phyloP scores from a whole-genome alignment of 2,888 invertebrate genomes.

The Petrolisthes cinctipes region DNA sequence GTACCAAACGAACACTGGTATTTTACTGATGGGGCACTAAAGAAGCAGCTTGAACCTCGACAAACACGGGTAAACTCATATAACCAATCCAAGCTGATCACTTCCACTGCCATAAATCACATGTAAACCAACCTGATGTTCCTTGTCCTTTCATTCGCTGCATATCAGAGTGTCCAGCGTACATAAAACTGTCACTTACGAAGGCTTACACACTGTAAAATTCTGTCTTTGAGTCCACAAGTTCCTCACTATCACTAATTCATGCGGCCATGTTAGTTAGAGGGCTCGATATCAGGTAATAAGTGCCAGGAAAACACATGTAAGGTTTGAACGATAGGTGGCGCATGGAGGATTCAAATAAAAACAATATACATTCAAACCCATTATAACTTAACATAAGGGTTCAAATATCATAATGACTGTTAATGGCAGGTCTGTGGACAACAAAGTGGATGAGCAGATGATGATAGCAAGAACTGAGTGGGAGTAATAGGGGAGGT shows the following conservation, averaged over 20 bases:
- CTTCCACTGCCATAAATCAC: constrained; percentile 41
- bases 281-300: constrained; percentile 59
- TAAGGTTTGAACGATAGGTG: constrained; percentile 44
- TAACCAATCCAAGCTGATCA: constrained; percentile 39
- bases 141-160: constrained; percentile 66
- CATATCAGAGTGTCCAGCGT: constrained; percentile 65
- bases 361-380: not conserved
- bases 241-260: constrained; percentile 54
- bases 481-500: constrained; percentile 45
- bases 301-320: constrained; percentile 37
- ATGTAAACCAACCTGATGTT: constrained; percentile 61
- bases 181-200: constrained; percentile 58
- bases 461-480: constrained; percentile 48
- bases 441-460: constrained; percentile 20
- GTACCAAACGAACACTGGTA: constrained; percentile 21
- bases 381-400: not conserved
- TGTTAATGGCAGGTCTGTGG: not conserved
- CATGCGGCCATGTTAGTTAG: constrained; percentile 57
- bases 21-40: constrained; percentile 26
- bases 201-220: constrained; percentile 43
- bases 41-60: constrained; percentile 42
- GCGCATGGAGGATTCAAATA: constrained; percentile 12
- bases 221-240: constrained; percentile 50
- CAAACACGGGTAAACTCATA: constrained; percentile 18
- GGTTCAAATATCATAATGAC: not conserved